Percentiles rank a stretch among this genome's conserved stretches.
phyloP scores from a whole-genome alignment of 1,140 invertebrate genomes.

The Magallana ariakensis region DNA sequence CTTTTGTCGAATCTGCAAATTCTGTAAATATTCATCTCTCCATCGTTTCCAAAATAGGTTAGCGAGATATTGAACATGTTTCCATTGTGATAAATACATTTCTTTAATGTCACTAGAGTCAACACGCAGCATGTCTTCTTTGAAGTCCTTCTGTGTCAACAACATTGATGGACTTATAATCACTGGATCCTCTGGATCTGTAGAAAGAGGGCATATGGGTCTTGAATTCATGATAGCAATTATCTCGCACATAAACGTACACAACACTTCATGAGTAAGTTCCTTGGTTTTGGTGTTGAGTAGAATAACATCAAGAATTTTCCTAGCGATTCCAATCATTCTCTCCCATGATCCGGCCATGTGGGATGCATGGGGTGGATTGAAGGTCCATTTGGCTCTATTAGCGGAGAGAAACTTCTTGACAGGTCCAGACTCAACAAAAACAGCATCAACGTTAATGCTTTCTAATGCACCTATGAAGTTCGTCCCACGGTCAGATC shows the following conservation, averaged over 20 bases:
- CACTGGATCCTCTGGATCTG: constrained; percentile 51
- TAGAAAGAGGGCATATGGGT: constrained; percentile 51
- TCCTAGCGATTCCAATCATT: constrained; percentile 52
- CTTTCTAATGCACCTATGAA: constrained; percentile 54
- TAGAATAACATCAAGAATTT: constrained; percentile 61
- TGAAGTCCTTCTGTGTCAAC: not conserved
- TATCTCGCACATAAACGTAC: constrained; percentile 57
- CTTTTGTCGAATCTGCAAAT: constrained; percentile 40
- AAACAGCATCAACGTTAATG: constrained; percentile 38
- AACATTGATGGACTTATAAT: constrained; percentile 50
- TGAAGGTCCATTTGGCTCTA: constrained; percentile 46
- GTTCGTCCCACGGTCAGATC: constrained; percentile 64
- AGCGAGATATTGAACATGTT: constrained; percentile 45
- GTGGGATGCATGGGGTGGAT: constrained; percentile 50
- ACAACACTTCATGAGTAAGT: constrained; percentile 60
- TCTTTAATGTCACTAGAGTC: not conserved
- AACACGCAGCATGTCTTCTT: too few relatives aligned
- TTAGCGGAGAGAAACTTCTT: constrained; percentile 20
- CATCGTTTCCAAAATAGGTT: constrained; percentile 51
- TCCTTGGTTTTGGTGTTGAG: constrained; percentile 5
- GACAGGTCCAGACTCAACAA: constrained; percentile 37
- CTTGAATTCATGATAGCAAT: constrained; percentile 55
- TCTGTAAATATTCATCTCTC: constrained; percentile 27
- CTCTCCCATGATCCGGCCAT: constrained; percentile 59
- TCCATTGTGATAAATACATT: constrained; percentile 47